Percentiles rank a stretch among this genome's conserved stretches.
These are phyloP conservation scores for Platynereis dumerilii DNA, from an alignment of 2,888 invertebrate species.

Conservation along the genomic window DNA sequence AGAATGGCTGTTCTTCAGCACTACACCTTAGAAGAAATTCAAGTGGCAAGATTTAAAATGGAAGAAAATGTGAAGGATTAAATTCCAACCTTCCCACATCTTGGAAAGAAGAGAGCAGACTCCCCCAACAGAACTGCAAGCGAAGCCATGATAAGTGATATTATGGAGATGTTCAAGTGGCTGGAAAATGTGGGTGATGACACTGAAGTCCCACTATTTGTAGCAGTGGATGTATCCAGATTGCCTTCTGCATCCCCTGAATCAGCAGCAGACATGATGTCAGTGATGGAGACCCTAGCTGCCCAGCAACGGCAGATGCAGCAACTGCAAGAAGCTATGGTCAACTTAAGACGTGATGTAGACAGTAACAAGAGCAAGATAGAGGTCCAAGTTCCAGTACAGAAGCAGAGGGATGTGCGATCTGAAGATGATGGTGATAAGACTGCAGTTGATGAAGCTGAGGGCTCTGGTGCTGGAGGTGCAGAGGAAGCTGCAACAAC, in stretches of 20 bases:
- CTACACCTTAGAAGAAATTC: neutral
- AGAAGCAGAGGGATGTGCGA: no score
- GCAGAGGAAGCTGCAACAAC: no score
- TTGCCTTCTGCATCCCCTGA: neutral
- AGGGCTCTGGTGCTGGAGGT: no score
- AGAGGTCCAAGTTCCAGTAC: no score
- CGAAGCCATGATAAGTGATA: neutral
- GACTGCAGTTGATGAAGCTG: neutral
- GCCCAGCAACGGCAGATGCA: no score
- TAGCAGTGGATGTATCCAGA: neutral
- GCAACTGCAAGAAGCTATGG: neutral
- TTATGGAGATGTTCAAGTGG: neutral
- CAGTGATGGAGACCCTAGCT: no score
- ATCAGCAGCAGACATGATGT: neutral
- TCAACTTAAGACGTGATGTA: neutral
- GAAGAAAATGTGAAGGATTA: neutral
- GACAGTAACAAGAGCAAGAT: no score
- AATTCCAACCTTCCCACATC: neutral
- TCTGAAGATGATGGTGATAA: no score
- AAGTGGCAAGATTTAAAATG: neutral
- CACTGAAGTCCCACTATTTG: no score
- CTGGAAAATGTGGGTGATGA: neutral
- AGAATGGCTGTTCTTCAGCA: neutral
- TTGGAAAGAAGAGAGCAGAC: no score
- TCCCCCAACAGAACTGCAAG: no score